These are phyloP conservation scores for Spatulosminthurus flaviceps DNA, from an alignment of 2,888 invertebrate genomes.

Conservation along the genomic window DNA sequence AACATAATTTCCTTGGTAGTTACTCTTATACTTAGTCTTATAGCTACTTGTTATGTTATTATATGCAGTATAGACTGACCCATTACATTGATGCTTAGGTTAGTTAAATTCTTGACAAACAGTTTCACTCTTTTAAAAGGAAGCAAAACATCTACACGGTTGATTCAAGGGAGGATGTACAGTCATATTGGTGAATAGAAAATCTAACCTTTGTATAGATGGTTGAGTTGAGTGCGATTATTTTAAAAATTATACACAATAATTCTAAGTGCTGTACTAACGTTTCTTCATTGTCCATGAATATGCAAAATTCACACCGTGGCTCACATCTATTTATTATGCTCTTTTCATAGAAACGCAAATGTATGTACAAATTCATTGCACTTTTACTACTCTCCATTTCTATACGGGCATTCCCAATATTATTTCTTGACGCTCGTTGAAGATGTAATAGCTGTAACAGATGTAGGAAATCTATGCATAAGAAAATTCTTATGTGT, in stretches of 20 bases:
- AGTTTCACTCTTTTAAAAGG: neutral
- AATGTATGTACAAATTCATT: neutral
- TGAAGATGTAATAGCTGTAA: too few species aligned
- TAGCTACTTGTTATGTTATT: too few species aligned
- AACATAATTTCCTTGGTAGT: slow-evolving; percentile 18
- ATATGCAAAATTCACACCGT: neutral
- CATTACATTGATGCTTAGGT: neutral
- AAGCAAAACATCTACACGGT: neutral
- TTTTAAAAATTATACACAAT: slow-evolving; percentile 2
- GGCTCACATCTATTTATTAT: neutral
- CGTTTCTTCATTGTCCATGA: neutral
- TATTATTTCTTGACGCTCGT: too few species aligned
- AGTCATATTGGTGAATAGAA: too few species aligned
- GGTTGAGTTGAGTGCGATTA: neutral
- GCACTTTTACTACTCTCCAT: slow-evolving; percentile 2
- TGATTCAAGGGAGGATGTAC: neutral
- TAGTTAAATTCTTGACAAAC: too few species aligned
- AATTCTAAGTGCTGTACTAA: too few species aligned
- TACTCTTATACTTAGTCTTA: neutral
- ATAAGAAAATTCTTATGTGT: too few species aligned
- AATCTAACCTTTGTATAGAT: neutral
- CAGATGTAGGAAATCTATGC: too few species aligned
- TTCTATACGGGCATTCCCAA: neutral
- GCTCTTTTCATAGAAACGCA: neutral
- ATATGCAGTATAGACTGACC: neutral